Conservation (phyloP, 2,888 invertebrate species). For the Pterostichus madidus region DNA sequence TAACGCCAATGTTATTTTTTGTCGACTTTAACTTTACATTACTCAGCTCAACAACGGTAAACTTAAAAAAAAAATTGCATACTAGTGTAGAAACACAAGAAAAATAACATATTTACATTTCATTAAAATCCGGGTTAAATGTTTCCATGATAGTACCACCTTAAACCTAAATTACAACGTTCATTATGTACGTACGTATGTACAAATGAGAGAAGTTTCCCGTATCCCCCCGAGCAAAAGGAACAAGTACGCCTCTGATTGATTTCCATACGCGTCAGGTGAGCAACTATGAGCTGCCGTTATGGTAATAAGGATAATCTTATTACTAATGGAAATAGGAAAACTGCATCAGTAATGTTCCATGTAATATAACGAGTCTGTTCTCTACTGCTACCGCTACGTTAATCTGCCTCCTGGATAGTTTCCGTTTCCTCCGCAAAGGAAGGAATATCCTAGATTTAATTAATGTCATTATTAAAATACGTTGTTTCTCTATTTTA, state of each 20-base stretch:
- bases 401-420: neutral
- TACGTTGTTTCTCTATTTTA: neutral
- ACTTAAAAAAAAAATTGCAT: no score
- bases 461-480: constrained; percentile 32
- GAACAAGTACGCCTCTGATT: constrained; percentile 36
- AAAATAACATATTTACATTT: no score
- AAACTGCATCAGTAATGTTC: constrained; percentile 64
- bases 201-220: neutral
- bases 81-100: no score
- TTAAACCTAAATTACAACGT: neutral
- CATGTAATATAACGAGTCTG: constrained; percentile 47
- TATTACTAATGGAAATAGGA: constrained; percentile 66
- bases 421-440: constrained; percentile 14
- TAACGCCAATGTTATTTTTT: no score
- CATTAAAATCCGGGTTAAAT: no score
- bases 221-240: constrained; percentile 1
- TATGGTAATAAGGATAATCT: constrained; percentile 66
- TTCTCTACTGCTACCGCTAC: neutral
- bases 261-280: constrained; percentile 51
- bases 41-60: no score
- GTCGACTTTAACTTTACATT: no score
- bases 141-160: no score
- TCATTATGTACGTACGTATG: no score
- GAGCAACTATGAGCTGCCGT: constrained; percentile 45
- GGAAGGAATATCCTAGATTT: neutral